These are phyloP conservation scores for Drosophila robusta DNA, from an alignment of 2,888 invertebrate species.

Conservation along the genomic window DNA sequence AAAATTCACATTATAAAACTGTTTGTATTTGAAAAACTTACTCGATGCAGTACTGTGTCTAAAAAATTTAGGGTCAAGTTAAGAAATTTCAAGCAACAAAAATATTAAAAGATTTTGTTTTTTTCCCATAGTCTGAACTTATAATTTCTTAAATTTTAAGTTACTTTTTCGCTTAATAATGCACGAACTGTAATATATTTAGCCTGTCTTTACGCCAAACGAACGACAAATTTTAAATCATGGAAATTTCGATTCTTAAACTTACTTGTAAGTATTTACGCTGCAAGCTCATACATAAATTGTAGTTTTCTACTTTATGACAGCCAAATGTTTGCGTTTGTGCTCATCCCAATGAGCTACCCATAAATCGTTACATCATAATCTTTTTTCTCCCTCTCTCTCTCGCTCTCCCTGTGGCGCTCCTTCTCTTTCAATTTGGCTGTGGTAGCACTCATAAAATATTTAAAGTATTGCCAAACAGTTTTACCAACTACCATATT, in stretches of 20 bases:
- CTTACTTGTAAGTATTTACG: conserved; percentile 9
- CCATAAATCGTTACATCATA: conserved; percentile 71
- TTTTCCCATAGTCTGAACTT: too few relatives aligned
- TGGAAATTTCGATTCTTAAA: conserved; percentile 4
- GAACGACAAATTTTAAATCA: neutral
- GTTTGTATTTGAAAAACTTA: too few relatives aligned
- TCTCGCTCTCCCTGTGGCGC: neutral
- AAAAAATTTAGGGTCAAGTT: too few relatives aligned
- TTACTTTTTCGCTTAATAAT: too few relatives aligned
- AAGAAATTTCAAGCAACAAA: too few relatives aligned
- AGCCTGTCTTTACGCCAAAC: neutral
- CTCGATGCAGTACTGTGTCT: too few relatives aligned
- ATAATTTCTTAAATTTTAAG: too few relatives aligned
- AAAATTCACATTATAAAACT: too few relatives aligned
- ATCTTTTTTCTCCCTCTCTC: conserved; percentile 31
- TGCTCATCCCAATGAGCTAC: conserved; percentile 62
- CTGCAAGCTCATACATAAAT: conserved; percentile 38
- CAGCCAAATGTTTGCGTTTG: conserved; percentile 50
- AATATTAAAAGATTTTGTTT: too few relatives aligned
- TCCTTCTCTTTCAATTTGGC: conserved; percentile 3
- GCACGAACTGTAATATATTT: too few relatives aligned
- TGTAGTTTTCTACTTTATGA: conserved; percentile 41
- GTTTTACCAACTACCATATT: conserved; percentile 47
- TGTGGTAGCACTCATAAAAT: conserved; percentile 48
- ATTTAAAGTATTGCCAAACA: conserved; percentile 68